Percentiles rank a stretch among this genome's conserved stretches.
These are phyloP conservation scores for Trichonephila clavata DNA, from an alignment of 1,140 invertebrate species.

Conservation along the genomic window DNA sequence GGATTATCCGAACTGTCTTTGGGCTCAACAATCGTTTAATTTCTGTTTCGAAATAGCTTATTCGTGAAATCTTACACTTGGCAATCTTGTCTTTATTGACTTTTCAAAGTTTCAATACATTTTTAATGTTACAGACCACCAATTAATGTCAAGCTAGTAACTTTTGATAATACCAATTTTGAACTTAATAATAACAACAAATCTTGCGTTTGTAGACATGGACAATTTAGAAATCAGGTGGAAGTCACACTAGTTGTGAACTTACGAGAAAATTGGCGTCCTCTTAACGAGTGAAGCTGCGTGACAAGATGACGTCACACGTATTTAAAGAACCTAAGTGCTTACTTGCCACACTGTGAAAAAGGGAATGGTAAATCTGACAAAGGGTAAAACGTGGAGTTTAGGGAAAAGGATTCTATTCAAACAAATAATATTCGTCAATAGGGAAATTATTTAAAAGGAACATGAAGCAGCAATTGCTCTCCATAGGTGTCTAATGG, in stretches of 20 bases:
- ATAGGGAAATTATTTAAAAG: constrained; percentile 58
- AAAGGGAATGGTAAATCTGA: constrained; percentile 24
- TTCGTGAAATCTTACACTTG: not conserved
- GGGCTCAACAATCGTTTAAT: too few species aligned
- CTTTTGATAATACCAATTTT: too few species aligned
- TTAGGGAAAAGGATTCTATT: constrained; percentile 50
- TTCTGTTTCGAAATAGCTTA: not conserved
- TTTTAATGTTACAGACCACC: too few species aligned
- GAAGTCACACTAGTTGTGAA: not conserved
- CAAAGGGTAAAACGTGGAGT: constrained; percentile 60
- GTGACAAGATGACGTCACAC: constrained; percentile 51
- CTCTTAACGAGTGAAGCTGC: constrained; percentile 29
- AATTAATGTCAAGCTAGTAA: too few species aligned
- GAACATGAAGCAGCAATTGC: constrained; percentile 64
- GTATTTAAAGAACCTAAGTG: constrained; percentile 58
- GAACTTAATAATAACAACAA: too few species aligned
- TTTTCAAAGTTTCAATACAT: not conserved
- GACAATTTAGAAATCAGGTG: not conserved
- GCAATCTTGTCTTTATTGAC: not conserved
- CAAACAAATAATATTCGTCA: constrained; percentile 69
- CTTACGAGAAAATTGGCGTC: constrained; percentile 55
- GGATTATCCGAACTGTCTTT: too few species aligned
- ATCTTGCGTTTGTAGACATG: too few species aligned
- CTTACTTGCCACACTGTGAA: constrained; percentile 60
- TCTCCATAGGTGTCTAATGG: constrained; percentile 73